Evolutionary conservation across 2,888 invertebrate species (phyloP).

Genomic region (Lissocephala sabroskyi): DNA sequence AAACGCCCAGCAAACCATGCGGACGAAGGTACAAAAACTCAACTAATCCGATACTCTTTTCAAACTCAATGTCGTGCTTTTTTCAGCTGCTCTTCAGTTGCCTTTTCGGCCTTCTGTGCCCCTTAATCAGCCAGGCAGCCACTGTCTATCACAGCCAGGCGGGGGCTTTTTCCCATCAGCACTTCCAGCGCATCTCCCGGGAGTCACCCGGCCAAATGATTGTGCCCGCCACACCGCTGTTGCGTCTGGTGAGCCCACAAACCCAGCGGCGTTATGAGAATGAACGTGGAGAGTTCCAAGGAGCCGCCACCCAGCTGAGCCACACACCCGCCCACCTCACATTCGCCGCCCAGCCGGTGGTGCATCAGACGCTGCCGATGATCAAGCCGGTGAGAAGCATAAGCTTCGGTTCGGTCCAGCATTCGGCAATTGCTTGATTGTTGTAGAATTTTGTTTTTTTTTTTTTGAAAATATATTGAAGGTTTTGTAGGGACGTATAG

Average conservation of each 20-base stretch:
- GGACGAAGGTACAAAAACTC: neutral
- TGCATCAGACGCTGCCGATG: constrained; percentile 44
- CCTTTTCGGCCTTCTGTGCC: no score
- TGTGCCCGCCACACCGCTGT: constrained; percentile 8
- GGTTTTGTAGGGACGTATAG: no score
- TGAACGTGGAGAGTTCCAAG: neutral
- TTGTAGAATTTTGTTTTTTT: no score
- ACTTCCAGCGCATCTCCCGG: constrained; percentile 70
- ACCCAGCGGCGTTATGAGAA: neutral
- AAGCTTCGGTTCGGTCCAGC: constrained; percentile 33
- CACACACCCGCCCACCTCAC: constrained; percentile 49
- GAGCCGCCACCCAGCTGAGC: constrained; percentile 4
- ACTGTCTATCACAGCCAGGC: constrained; percentile 61
- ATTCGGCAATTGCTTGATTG: no score
- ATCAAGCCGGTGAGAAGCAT: constrained; percentile 46
- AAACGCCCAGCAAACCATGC: no score
- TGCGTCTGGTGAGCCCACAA: constrained; percentile 22
- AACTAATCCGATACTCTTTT: neutral
- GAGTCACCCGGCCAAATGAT: neutral
- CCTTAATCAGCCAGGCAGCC: constrained; percentile 22
- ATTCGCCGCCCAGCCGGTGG: constrained; percentile 42
- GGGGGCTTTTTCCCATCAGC: constrained; percentile 74
- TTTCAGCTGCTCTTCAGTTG: no score
- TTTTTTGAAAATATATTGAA: no score
- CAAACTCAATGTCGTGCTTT: neutral